Evolutionary conservation across 2,797 vertebrate genomes (phyloP).

Genomic region (Sciurus vulgaris): DNA sequence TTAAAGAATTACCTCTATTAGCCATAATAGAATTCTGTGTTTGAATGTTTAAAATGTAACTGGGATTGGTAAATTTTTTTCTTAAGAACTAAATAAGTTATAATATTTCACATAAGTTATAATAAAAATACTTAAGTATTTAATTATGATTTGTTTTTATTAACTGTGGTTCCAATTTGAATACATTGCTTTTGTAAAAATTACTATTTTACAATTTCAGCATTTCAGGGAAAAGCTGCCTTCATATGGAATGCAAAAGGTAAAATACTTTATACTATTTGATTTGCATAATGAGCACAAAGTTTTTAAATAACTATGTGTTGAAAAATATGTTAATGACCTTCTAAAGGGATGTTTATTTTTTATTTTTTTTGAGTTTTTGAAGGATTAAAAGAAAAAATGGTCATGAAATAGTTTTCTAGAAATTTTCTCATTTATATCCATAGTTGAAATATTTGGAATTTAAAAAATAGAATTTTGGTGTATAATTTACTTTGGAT

Average conservation of each 20-base stretch:
- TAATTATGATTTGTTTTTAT: not conserved
- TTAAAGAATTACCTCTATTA: not conserved
- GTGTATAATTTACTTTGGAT: not conserved
- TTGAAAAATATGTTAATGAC: slow-evolving; percentile 25
- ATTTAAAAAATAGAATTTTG: slow-evolving; percentile 39
- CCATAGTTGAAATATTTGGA: not conserved
- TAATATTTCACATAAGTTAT: not conserved
- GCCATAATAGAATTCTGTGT: not conserved
- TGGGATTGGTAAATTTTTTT: not conserved
- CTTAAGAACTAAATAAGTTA: not conserved
- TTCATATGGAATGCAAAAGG: slow-evolving; percentile 94
- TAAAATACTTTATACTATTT: slow-evolving; percentile 81
- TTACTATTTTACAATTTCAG: slow-evolving; percentile 86
- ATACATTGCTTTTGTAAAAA: slow-evolving; percentile 50
- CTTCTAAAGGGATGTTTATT: not conserved
- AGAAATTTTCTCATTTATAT: slow-evolving; percentile 7
- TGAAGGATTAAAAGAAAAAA: not conserved
- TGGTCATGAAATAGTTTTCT: not conserved
- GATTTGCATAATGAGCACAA: slow-evolving; percentile 23
- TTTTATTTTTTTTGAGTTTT: slow-evolving; percentile 55
- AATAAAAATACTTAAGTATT: not conserved
- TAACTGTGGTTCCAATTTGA: not conserved
- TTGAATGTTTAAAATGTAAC: not conserved
- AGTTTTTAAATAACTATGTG: not conserved
- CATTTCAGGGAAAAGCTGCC: slow-evolving; percentile 96